Percentiles rank a stretch among this genome's conserved stretches.
These are phyloP conservation scores for Herpailurus yagouaroundi DNA, from an alignment of 2,113 vertebrate genomes.

Conservation along the genomic window DNA sequence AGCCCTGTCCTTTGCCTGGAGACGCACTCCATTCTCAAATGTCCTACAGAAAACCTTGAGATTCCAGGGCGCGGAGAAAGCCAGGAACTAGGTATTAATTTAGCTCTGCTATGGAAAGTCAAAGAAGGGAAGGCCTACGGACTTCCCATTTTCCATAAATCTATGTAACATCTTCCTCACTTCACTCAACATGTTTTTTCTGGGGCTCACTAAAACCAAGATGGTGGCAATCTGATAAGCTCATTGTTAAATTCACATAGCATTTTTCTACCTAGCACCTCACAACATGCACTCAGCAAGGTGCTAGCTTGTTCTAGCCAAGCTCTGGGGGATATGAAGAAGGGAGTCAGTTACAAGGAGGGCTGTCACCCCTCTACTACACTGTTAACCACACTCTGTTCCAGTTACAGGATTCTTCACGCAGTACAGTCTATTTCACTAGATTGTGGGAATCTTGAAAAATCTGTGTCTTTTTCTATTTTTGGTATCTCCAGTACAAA, in stretches of 20 bases:
- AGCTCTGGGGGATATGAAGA: background rate
- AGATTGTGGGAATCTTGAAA: background rate
- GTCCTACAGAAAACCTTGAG: slow-evolving; percentile 72
- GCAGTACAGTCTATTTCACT: background rate
- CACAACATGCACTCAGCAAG: background rate
- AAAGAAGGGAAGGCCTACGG: background rate
- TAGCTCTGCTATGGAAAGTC: background rate
- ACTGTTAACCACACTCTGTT: background rate
- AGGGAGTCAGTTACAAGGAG: background rate
- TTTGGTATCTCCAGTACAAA: background rate
- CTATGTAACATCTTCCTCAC: background rate
- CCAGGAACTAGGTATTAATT: background rate
- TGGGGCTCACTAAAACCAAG: background rate
- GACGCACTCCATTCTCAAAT: slow-evolving; percentile 11
- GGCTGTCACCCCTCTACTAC: background rate
- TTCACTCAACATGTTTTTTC: background rate
- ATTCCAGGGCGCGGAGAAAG: background rate
- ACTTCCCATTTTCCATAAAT: background rate
- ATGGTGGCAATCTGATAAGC: background rate
- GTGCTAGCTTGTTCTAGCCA: background rate
- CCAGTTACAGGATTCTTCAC: background rate
- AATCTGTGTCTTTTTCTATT: background rate
- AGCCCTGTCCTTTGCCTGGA: background rate
- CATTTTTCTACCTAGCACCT: background rate
- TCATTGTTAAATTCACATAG: background rate